Evolutionary conservation across 1,140 invertebrate genomes (phyloP).

Genomic region (Eriosoma lanigerum): DNA sequence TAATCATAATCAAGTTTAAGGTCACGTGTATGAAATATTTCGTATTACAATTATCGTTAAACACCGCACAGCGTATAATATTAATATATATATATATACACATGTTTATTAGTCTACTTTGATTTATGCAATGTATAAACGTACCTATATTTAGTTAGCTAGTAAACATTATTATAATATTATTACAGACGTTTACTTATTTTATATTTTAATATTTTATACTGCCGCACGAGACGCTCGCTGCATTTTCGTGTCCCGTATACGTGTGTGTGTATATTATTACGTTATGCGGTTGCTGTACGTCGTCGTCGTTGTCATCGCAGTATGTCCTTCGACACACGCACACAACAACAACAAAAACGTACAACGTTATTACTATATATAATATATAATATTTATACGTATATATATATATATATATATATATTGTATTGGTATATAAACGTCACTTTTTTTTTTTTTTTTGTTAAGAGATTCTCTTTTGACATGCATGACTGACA

Average conservation of each 20-base stretch:
- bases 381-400: not conserved
- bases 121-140: too few species aligned
- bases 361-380: not conserved
- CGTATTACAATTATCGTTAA: too few species aligned
- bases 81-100: too few species aligned
- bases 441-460: constrained; percentile 48
- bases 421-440: constrained; percentile 8
- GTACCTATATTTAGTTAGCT: too few species aligned
- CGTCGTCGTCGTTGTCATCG: not conserved
- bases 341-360: not conserved
- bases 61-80: too few species aligned
- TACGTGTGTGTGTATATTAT: constrained; percentile 13
- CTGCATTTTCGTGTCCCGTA: not conserved
- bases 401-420: not conserved
- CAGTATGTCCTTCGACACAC: constrained; percentile 10
- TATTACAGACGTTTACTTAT: too few species aligned
- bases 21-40: too few species aligned
- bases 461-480: constrained; percentile 48
- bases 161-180: too few species aligned
- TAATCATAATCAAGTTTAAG: too few species aligned
- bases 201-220: too few species aligned
- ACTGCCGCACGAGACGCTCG: not conserved
- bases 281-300: not conserved
- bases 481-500: constrained; percentile 49
- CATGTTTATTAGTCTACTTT: too few species aligned